These are phyloP conservation scores for Hypolimnas misippus DNA, from an alignment of 2,888 invertebrate species.

Conservation along the genomic window DNA sequence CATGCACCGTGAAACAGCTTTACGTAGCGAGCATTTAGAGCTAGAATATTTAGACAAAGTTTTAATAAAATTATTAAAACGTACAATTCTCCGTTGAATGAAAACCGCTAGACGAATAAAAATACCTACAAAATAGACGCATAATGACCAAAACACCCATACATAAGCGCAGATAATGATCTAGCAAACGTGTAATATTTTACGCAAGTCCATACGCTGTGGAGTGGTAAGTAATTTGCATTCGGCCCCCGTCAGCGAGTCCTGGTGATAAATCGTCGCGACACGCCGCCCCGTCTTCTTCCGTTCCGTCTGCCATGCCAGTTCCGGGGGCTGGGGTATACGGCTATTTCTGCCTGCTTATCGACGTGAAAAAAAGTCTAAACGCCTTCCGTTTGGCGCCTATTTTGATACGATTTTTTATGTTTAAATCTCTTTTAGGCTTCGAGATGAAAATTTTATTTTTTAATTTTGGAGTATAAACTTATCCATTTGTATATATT, in stretches of 20 bases:
- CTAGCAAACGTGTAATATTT: constrained; percentile 9
- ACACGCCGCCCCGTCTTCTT: constrained; percentile 29
- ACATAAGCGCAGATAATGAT: constrained; percentile 3
- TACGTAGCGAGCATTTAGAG: too few species aligned
- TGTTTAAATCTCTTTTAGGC: neutral
- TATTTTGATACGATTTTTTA: neutral
- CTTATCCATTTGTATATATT: too few species aligned
- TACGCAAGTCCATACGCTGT: constrained; percentile 23
- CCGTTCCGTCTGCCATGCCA: constrained; percentile 33
- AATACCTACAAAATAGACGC: neutral
- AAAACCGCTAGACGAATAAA: too few species aligned
- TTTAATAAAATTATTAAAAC: too few species aligned
- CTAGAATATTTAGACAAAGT: too few species aligned
- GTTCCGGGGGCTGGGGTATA: constrained; percentile 34
- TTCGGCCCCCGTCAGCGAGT: constrained; percentile 29
- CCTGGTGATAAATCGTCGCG: constrained; percentile 31
- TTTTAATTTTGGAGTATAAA: too few species aligned
- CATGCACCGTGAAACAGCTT: too few species aligned
- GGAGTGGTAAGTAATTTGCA: constrained; percentile 28
- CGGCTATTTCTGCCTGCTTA: constrained; percentile 11
- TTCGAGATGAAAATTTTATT: too few species aligned
- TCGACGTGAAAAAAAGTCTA: constrained; percentile 5
- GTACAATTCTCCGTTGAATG: too few species aligned
- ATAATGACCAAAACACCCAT: constrained; percentile 1
- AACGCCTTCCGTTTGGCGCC: neutral